Percentiles rank a stretch among this genome's conserved stretches.
These are phyloP conservation scores for Heliconius ethilla DNA, from an alignment of 2,888 invertebrate species.

Conservation along the genomic window DNA sequence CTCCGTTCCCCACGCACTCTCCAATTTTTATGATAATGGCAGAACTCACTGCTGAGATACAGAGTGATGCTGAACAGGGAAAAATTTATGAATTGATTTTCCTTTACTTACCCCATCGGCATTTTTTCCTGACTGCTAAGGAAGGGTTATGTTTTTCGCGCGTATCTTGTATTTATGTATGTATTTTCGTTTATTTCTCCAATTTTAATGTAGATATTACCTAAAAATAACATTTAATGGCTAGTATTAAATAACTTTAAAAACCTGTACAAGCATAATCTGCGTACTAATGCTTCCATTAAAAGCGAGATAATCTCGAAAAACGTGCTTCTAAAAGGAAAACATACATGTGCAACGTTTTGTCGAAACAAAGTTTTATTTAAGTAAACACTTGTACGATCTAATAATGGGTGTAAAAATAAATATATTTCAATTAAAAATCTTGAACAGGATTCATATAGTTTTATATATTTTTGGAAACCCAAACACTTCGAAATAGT, in stretches of 20 bases:
- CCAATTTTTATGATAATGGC: too few species aligned
- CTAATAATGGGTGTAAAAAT: background rate
- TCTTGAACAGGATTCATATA: background rate
- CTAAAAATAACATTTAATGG: background rate
- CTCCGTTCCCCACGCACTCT: too few species aligned
- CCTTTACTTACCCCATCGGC: too few species aligned
- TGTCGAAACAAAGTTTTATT: conserved; percentile 25
- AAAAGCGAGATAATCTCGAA: conserved; percentile 40
- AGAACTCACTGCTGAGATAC: too few species aligned
- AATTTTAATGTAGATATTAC: background rate
- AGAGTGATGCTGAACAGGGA: too few species aligned
- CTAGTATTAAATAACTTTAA: conserved; percentile 19
- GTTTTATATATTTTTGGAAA: too few species aligned
- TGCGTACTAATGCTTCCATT: conserved; percentile 38
- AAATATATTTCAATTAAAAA: background rate
- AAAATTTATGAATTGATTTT: too few species aligned
- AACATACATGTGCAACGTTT: conserved; percentile 23
- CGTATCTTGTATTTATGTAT: too few species aligned
- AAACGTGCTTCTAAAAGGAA: conserved; percentile 34
- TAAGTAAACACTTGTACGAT: conserved; percentile 4
- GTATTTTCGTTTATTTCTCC: background rate
- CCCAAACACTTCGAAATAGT: too few species aligned
- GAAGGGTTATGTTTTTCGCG: too few species aligned
- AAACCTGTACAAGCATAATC: conserved; percentile 31
- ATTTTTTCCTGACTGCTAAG: too few species aligned